Base-by-base conservation (phyloP, 2,797 vertebrate genomes). In the Leptodactylus fallax region DNA sequence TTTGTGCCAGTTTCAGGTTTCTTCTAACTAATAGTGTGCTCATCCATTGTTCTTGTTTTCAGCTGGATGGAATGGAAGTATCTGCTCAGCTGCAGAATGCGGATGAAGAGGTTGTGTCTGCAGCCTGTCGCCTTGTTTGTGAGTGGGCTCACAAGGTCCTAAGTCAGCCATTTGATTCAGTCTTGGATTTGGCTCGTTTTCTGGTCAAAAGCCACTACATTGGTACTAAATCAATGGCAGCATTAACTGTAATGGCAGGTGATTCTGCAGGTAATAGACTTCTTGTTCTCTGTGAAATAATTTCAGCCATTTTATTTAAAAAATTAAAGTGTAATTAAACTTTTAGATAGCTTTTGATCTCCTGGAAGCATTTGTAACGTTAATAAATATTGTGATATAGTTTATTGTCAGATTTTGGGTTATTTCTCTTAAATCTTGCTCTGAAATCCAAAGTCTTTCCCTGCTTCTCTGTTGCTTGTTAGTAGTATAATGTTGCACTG, bases 81-180 rank as follows among this genome's bases (percentile, higher is more conserved):
- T 91, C 95, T 0, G 96, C 96, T 86, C 97, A 97, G 90, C 94
- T 97, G 90, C 96, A 95, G 88, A 96, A 94, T 89, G 96, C 96
- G 19, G 98, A 98, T 90, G 98, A 99, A 79, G 98, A 99, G 89
- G 96, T 99, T 51, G 95, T 96, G 47, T 96, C 96, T 72, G 97
- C 98, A 0, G 98, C 98, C 90, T 99, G 98, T 91, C 96, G 97
- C 82, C 96, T 99, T 84, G 98, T 99, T 83, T 99, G 98, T 67
- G 98, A 99, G 88, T 99, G 98, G 98, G 98, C 98, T 90, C 98
- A 99, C 93, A 99, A 99, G 93, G 98, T 99, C 91, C 95, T 99
- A 91, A 99, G 98, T 93, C 97, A 98, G 65, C 97, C 98, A 91
- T 99, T 99, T 90, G 97, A 99, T 88, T 96, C 96, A 0, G 97